A percentile compares a stretch with the other conserved stretches of the same genome.
Conservation (phyloP, 2,113 vertebrate genomes). For the Rostratula benghalensis region DNA sequence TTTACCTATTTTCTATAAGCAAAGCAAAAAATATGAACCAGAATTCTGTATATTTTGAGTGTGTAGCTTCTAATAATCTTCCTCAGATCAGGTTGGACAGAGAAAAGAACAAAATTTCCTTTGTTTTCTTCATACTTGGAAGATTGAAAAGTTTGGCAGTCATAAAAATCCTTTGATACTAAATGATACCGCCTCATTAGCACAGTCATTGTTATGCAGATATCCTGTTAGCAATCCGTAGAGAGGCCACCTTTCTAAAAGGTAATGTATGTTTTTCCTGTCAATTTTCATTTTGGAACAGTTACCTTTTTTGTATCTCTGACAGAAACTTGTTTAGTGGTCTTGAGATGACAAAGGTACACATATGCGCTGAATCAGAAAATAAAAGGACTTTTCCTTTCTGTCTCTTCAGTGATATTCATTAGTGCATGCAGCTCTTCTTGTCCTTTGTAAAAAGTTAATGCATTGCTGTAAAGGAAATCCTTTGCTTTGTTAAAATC, state of each 20-base stretch:
- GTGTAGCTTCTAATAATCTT: not conserved
- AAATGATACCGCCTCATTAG: not conserved
- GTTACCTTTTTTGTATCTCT: not conserved
- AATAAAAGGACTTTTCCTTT: not conserved
- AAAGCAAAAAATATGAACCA: not conserved
- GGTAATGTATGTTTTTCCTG: not conserved
- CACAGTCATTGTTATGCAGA: not conserved
- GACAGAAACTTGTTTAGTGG: not conserved
- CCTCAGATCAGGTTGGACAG: not conserved
- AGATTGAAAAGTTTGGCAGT: not conserved
- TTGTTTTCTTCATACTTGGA: not conserved
- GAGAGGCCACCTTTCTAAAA: not conserved
- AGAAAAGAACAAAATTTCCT: not conserved
- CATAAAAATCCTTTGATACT: not conserved
- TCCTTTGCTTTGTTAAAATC: constrained; percentile 18
- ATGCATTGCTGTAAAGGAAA: constrained; percentile 3
- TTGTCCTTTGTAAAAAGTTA: constrained; percentile 20
- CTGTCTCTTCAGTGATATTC: not conserved
- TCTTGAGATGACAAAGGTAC: not conserved
- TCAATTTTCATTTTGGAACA: not conserved
- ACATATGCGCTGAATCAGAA: not conserved
- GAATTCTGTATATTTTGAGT: not conserved
- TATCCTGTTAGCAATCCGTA: not conserved
- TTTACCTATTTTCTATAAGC: not conserved
- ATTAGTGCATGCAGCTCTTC: not conserved